Evolutionary conservation across 2,797 vertebrate genomes (phyloP).

Genomic region (Setipinna tenuifilis): DNA sequence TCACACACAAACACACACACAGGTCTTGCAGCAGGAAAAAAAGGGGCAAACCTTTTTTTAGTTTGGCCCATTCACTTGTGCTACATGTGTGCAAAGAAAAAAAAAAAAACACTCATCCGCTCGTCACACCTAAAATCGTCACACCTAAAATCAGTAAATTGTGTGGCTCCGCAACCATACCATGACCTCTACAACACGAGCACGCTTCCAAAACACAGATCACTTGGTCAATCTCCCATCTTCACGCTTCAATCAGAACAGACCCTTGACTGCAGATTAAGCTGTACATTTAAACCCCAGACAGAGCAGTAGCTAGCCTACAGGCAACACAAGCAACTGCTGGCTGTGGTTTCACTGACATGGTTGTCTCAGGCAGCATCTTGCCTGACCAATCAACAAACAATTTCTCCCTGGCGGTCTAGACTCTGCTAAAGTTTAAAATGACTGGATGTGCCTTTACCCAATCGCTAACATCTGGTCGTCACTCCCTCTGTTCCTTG

Average conservation of each 20-base stretch:
- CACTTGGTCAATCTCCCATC: not conserved
- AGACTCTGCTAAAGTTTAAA: too few species aligned
- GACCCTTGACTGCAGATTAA: not conserved
- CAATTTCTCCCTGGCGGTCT: too few species aligned
- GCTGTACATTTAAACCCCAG: not conserved
- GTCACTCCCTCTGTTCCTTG: too few species aligned
- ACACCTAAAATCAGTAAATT: not conserved
- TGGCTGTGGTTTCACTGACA: too few species aligned
- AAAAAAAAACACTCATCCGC: not conserved
- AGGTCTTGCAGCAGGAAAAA: not conserved
- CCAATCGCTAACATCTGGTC: too few species aligned
- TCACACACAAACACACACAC: not conserved
- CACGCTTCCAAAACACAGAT: not conserved
- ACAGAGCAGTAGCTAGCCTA: not conserved
- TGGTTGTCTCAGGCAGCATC: too few species aligned
- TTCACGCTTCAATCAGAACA: not conserved
- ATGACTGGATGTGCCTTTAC: too few species aligned
- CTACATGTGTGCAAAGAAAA: conserved; percentile 16
- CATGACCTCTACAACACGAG: not conserved
- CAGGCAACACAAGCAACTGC: too few species aligned
- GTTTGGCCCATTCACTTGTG: not conserved
- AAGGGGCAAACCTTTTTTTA: not conserved
- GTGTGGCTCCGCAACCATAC: not conserved
- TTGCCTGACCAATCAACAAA: too few species aligned
- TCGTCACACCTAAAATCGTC: not conserved